phyloP scores from a whole-genome alignment of 2,113 vertebrate genomes.

The Lutjanus erythropterus region DNA sequence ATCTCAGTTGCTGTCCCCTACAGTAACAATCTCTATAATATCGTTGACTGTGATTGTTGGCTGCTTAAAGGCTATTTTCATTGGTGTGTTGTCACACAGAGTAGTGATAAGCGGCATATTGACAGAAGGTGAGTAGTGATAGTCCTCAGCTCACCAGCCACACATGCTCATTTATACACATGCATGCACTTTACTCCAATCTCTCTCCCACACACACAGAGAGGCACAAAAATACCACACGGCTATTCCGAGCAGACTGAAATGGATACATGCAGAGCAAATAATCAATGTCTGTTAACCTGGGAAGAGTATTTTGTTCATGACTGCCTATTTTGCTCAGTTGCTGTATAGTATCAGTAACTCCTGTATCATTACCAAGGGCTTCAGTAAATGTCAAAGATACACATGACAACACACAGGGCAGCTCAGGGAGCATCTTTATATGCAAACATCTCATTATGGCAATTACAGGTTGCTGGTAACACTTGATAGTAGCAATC shows the following conservation, averaged over 20 bases:
- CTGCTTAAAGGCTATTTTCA: conserved; percentile 52
- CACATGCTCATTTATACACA: conserved; percentile 30
- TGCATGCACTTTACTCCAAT: neutral
- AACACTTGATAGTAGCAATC: too few species aligned
- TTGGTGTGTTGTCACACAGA: conserved; percentile 52
- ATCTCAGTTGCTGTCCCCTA: conserved; percentile 19
- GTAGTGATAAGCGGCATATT: conserved; percentile 46
- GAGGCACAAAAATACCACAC: neutral
- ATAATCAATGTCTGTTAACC: conserved; percentile 81
- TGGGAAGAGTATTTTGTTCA: conserved; percentile 73
- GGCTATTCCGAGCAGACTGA: conserved; percentile 41
- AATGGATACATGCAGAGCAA: conserved; percentile 64
- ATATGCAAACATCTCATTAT: too few species aligned
- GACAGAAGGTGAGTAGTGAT: conserved; percentile 49
- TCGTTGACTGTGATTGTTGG: conserved; percentile 40
- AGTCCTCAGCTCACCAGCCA: conserved; percentile 30
- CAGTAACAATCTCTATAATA: conserved; percentile 41
- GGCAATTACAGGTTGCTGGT: too few species aligned
- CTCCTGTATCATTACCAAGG: conserved; percentile 51
- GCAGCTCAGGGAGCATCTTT: conserved; percentile 30
- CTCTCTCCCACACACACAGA: neutral
- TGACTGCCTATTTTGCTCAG: conserved; percentile 52
- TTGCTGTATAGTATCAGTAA: conserved; percentile 59
- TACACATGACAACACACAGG: conserved; percentile 48
- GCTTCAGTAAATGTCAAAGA: conserved; percentile 75